phyloP scores from a whole-genome alignment of 1,140 invertebrate genomes.

The Epicauta chinensis region DNA sequence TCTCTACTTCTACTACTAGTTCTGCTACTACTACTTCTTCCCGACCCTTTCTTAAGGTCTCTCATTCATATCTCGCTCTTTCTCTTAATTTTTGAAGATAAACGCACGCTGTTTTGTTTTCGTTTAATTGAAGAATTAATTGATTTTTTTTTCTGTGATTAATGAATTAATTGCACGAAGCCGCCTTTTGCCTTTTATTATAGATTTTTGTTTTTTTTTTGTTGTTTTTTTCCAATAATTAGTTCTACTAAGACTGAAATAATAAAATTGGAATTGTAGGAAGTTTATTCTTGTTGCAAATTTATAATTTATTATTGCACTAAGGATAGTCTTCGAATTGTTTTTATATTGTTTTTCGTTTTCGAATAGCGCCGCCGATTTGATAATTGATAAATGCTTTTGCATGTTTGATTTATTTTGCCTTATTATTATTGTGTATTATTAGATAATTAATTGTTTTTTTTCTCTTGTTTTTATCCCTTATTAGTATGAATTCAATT shows the following conservation, averaged over 20 bases:
- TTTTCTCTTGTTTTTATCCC: constrained; percentile 23
- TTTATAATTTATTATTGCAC: neutral
- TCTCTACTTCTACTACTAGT: no score
- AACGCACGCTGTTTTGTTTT: constrained; percentile 13
- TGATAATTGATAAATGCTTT: neutral
- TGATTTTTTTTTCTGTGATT: neutral
- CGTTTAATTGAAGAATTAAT: neutral
- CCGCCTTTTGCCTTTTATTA: constrained; percentile 3
- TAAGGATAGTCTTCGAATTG: neutral
- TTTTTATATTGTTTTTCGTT: neutral
- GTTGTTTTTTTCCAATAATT: neutral
- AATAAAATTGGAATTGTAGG: no score
- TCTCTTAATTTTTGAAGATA: no score
- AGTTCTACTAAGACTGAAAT: no score
- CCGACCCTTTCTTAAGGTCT: constrained; percentile 37
- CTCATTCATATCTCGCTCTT: constrained; percentile 15
- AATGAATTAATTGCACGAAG: neutral
- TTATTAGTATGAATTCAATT: constrained; percentile 41
- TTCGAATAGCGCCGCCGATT: neutral
- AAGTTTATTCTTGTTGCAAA: neutral
- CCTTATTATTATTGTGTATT: neutral
- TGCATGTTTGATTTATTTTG: neutral
- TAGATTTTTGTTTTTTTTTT: neutral
- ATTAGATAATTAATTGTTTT: neutral
- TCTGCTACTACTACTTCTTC: no score